These are phyloP conservation scores for Morone chrysops DNA, from an alignment of 2,113 vertebrate species.

Conservation along the genomic window DNA sequence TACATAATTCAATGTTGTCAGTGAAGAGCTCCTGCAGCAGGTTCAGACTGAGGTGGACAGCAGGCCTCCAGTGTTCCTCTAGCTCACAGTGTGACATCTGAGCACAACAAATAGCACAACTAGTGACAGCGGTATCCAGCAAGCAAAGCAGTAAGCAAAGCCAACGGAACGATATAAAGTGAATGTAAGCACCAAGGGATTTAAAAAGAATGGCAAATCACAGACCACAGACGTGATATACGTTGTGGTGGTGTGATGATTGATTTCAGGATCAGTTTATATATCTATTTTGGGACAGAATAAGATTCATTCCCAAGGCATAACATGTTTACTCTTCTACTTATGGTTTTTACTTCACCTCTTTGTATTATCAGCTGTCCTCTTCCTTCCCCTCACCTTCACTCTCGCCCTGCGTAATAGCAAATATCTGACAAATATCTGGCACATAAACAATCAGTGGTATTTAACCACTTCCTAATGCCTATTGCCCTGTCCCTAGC, in stretches of 20 bases:
- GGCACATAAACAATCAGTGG: not conserved
- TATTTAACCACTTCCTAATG: not conserved
- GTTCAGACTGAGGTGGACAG: not conserved
- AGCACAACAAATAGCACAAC: conserved; percentile 2
- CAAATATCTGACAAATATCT: conserved; percentile 21
- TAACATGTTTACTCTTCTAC: not conserved
- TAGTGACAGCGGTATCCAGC: not conserved
- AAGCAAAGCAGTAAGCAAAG: not conserved
- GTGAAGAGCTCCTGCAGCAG: not conserved
- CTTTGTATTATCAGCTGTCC: not conserved
- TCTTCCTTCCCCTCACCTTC: not conserved
- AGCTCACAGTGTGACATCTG: conserved; percentile 2
- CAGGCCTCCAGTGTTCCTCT: not conserved
- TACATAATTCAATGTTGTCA: not conserved
- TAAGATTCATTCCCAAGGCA: not conserved
- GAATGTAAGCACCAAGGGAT: too few species aligned
- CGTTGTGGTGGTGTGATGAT: not conserved
- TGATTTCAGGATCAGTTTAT: not conserved
- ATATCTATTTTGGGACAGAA: conserved; percentile 4
- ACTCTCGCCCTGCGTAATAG: not conserved
- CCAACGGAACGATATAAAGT: too few species aligned
- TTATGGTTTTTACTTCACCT: not conserved
- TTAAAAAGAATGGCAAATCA: too few species aligned
- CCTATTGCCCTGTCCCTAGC: not conserved
- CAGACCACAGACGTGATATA: too few species aligned